Conservation (phyloP, 2,797 vertebrate species). For the Florisuga fusca region DNA sequence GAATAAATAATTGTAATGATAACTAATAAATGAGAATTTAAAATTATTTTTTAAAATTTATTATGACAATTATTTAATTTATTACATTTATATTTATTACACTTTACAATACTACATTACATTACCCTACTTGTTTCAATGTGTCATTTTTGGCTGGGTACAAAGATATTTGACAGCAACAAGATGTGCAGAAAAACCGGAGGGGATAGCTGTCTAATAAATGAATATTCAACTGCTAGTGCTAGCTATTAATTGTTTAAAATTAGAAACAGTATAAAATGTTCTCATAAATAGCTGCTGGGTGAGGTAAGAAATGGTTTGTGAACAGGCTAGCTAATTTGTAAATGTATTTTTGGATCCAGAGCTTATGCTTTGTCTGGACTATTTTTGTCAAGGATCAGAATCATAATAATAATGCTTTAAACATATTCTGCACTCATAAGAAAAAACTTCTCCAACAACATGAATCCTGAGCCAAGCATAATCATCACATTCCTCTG, state of each 20-base stretch:
- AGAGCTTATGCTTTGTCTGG: conserved; percentile 57
- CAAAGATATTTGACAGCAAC: conserved; percentile 42
- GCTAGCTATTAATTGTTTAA: conserved; percentile 51
- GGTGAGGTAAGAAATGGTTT: conserved; percentile 51
- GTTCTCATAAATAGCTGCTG: conserved; percentile 68
- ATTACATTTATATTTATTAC: too few species aligned
- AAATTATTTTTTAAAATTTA: too few species aligned
- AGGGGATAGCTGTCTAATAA: conserved; percentile 48
- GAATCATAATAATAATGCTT: conserved; percentile 3
- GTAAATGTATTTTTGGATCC: conserved; percentile 52
- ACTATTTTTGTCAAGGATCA: conserved; percentile 39
- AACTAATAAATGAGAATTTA: too few species aligned
- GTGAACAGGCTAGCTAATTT: conserved; percentile 49
- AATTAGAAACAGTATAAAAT: conserved; percentile 56
- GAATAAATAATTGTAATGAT: too few species aligned
- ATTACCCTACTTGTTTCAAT: conserved; percentile 9
- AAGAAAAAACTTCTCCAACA: conserved; percentile 10
- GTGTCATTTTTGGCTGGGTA: conserved; percentile 31
- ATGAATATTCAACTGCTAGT: conserved; percentile 36
- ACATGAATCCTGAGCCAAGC: background rate
- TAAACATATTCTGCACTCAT: background rate
- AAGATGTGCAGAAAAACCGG: conserved; percentile 16
- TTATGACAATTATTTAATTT: too few species aligned
- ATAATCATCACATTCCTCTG: background rate
- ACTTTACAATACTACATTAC: too few species aligned